Conservation (phyloP, 2,797 vertebrate genomes). For the Cottoperca gobio region DNA sequence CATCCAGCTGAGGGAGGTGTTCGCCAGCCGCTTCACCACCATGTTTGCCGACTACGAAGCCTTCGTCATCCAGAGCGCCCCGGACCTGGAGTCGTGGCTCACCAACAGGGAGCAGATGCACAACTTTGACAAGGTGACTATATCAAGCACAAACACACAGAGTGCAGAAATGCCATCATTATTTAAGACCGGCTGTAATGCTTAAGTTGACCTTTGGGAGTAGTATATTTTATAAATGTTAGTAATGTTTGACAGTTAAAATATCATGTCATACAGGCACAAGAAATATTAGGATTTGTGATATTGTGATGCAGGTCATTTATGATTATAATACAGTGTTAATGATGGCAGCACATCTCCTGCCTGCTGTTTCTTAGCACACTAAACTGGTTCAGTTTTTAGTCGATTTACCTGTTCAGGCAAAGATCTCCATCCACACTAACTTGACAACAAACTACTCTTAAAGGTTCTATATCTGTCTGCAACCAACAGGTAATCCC, state of each 20-base stretch:
- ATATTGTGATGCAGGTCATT: background rate
- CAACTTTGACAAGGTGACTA: conserved; percentile 95
- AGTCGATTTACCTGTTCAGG: no score
- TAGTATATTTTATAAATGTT: no score
- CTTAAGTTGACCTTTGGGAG: background rate
- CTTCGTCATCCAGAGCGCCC: conserved; percentile 94
- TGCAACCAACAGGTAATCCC: background rate
- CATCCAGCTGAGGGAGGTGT: conserved; percentile 92
- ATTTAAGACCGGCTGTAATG: fast-evolving
- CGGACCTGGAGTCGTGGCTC: conserved; percentile 93
- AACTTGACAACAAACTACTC: no score
- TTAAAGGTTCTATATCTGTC: no score
- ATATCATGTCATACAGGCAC: background rate
- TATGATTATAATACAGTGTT: background rate
- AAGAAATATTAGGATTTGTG: no score
- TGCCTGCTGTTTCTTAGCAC: background rate
- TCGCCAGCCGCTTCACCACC: conserved; percentile 90
- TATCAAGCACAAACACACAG: background rate
- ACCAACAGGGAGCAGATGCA: conserved; percentile 96
- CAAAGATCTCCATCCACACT: no score
- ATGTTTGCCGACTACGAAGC: conserved; percentile 95
- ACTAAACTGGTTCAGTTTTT: no score
- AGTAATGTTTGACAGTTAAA: background rate
- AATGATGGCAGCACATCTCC: background rate
- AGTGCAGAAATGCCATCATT: background rate